Evolutionary conservation across 2,113 vertebrate species (phyloP).

Genomic region (Varanus komodoensis): DNA sequence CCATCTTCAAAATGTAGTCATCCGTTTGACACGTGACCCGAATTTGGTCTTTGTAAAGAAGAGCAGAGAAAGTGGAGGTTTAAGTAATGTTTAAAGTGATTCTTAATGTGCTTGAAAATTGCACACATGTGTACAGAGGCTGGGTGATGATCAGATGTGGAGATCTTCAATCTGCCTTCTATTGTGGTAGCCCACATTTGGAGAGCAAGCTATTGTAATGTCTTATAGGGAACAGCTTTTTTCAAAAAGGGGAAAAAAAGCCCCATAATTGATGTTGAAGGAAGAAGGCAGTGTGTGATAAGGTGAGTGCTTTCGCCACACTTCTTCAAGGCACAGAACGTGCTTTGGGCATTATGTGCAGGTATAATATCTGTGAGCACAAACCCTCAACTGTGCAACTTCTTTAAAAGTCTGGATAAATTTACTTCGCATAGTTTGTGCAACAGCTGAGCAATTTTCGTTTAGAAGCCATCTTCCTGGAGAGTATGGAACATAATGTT

Average conservation of each 20-base stretch:
- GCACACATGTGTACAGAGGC: slow-evolving; percentile 62
- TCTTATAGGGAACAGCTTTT: background rate
- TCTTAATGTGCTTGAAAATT: background rate
- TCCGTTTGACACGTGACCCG: background rate
- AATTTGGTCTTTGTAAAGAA: background rate
- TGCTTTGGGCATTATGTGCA: background rate
- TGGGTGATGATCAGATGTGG: background rate
- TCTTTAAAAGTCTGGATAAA: background rate
- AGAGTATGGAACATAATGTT: background rate
- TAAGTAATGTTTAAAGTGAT: background rate
- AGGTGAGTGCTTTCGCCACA: background rate
- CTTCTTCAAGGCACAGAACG: background rate
- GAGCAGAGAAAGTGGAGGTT: background rate
- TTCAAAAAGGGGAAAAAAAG: background rate
- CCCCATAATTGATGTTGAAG: background rate
- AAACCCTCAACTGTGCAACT: background rate
- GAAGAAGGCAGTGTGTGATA: background rate
- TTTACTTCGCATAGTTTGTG: background rate
- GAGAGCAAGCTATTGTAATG: background rate
- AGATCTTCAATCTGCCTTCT: slow-evolving; percentile 2
- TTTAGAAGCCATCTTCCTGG: background rate
- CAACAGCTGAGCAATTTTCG: background rate
- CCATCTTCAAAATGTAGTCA: slow-evolving; percentile 16
- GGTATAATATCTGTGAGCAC: background rate
- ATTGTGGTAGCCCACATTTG: background rate